phyloP scores from a whole-genome alignment of 2,888 invertebrate species.

The Hypolimnas misippus region DNA sequence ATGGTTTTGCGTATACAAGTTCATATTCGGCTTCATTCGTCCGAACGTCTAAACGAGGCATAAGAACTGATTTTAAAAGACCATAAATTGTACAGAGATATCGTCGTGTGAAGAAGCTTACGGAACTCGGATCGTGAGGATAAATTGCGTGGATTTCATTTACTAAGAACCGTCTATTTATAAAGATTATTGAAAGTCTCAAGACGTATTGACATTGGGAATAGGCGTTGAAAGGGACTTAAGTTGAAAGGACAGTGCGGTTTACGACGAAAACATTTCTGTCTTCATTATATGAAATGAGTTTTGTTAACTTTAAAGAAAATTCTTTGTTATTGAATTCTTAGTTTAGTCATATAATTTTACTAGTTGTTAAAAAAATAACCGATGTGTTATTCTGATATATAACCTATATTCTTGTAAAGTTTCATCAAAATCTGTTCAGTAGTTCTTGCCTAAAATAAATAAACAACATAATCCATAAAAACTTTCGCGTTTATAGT shows the following conservation, averaged over 20 bases:
- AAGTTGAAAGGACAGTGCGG: neutral
- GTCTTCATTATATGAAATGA: neutral
- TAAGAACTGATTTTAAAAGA: conserved; percentile 12
- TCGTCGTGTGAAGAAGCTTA: conserved; percentile 27
- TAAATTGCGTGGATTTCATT: conserved; percentile 31
- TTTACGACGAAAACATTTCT: neutral
- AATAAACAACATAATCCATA: no score
- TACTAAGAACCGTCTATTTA: conserved; percentile 32
- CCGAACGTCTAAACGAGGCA: no score
- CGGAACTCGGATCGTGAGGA: conserved; percentile 23
- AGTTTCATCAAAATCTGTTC: no score
- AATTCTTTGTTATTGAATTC: no score
- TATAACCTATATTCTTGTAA: no score
- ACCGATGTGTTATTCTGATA: no score
- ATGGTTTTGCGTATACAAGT: no score
- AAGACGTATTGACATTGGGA: conserved; percentile 23
- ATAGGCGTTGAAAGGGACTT: conserved; percentile 23
- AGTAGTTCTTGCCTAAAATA: no score
- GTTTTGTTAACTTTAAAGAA: neutral
- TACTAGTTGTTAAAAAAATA: no score
- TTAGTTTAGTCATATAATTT: no score
- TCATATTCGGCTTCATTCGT: neutral
- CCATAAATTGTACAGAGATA: conserved; percentile 16
- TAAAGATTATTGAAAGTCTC: conserved; percentile 33
- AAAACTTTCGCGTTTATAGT: no score